phyloP scores from a whole-genome alignment of 2,797 vertebrate species.

The Rhinella marina region DNA sequence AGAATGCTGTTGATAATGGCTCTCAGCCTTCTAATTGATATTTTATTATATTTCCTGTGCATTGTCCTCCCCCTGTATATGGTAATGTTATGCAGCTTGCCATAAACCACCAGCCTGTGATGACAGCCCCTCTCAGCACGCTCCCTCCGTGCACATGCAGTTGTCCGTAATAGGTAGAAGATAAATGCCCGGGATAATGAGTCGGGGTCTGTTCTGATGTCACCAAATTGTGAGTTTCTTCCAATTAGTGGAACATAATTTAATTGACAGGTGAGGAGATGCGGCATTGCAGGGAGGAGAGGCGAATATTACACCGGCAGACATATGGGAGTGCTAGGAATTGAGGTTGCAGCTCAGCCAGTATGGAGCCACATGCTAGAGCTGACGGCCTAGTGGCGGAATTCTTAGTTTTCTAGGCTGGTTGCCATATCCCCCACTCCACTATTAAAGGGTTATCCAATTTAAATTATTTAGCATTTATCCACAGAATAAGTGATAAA shows the following conservation, averaged over 20 bases:
- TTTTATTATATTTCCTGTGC: conserved; percentile 20
- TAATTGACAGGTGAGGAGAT: conserved; percentile 36
- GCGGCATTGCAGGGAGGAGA: not conserved
- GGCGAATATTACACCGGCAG: not conserved
- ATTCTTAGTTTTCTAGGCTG: no score
- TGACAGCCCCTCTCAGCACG: conserved; percentile 3
- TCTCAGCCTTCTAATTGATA: conserved; percentile 32
- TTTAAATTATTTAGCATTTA: no score
- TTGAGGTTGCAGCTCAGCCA: no score
- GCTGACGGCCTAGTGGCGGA: no score
- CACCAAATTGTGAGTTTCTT: conserved; percentile 8
- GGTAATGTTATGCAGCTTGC: conserved; percentile 10
- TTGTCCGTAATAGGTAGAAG: conserved; percentile 23
- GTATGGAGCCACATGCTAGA: no score
- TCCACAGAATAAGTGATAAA: no score
- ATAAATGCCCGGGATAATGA: conserved; percentile 16
- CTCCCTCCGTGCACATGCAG: conserved; percentile 8
- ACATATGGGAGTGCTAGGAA: not conserved
- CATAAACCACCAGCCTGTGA: conserved; percentile 24
- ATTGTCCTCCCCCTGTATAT: not conserved
- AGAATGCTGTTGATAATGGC: not conserved
- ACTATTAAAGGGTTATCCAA: no score
- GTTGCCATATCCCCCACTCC: no score
- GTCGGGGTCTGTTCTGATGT: conserved; percentile 43
- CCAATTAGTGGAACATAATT: conserved; percentile 16